A percentile compares a stretch with the other conserved stretches of the same genome.
Conservation (phyloP, 2,797 vertebrate genomes). For the Gallinago stenura region DNA sequence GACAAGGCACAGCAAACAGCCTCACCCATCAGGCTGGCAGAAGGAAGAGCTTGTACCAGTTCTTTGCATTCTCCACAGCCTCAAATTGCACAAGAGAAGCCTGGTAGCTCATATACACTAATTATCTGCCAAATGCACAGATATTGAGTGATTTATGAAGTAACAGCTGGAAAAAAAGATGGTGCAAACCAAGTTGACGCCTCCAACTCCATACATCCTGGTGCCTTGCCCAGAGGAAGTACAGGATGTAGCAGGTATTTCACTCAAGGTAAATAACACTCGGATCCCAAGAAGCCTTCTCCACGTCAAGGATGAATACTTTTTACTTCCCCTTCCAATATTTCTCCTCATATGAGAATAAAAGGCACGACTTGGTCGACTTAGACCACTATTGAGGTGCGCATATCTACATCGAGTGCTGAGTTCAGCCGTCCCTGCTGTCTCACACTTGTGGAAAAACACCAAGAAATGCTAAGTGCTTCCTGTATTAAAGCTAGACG, state of each 20-base stretch:
- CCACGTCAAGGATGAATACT: background rate
- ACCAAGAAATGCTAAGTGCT: background rate
- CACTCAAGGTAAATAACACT: background rate
- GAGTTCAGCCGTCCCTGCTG: fast-evolving
- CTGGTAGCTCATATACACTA: background rate
- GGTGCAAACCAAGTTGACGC: background rate
- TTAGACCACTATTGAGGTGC: fast-evolving
- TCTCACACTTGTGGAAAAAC: background rate
- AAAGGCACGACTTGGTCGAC: background rate
- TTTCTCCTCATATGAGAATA: background rate
- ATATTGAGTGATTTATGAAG: background rate
- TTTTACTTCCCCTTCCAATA: background rate
- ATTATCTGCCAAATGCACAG: background rate
- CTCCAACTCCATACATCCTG: background rate
- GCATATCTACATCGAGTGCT: fast-evolving
- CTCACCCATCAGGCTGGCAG: conserved; percentile 46
- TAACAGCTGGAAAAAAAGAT: background rate
- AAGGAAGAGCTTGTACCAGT: background rate
- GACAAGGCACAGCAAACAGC: background rate
- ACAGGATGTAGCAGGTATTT: fast-evolving
- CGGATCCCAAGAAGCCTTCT: background rate
- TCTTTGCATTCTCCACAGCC: background rate
- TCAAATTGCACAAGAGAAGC: background rate
- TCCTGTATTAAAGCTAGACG: background rate
- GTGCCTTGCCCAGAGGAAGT: background rate